Evolutionary conservation across 2,888 invertebrate species (phyloP).

Genomic region (Andrena bucephala): DNA sequence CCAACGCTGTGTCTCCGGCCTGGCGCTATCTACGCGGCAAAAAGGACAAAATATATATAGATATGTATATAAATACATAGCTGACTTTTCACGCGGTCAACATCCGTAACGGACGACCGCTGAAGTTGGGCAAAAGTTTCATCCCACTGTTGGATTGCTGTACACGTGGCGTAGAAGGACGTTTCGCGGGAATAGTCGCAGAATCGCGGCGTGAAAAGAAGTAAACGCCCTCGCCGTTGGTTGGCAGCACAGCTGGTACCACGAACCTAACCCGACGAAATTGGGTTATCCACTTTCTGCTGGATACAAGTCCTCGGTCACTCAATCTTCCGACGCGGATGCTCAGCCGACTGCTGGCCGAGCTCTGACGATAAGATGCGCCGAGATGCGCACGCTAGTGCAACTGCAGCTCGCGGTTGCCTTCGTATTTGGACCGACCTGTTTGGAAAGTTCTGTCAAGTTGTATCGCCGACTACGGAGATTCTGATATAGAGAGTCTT

Average conservation of each 20-base stretch:
- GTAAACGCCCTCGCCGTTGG: constrained; percentile 34
- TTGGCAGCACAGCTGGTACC: constrained; percentile 19
- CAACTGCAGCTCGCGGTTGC: constrained; percentile 67
- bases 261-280: constrained; percentile 56
- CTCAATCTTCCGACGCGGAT: constrained; percentile 41
- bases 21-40: too few species aligned
- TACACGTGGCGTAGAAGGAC: not conserved
- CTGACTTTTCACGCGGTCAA: too few species aligned
- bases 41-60: too few species aligned
- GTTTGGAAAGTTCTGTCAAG: constrained; percentile 75
- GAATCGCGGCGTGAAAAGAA: constrained; percentile 25
- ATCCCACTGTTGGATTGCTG: too few species aligned
- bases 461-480: constrained; percentile 66
- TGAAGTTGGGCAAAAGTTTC: too few species aligned
- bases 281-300: constrained; percentile 76
- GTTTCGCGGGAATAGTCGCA: constrained; percentile 7
- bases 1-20: too few species aligned
- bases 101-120: too few species aligned
- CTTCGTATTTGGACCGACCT: constrained; percentile 72
- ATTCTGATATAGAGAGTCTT: constrained; percentile 46
- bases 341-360: constrained; percentile 37
- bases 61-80: too few species aligned
- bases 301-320: constrained; percentile 70
- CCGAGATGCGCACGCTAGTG: constrained; percentile 29
- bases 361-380: constrained; percentile 10